Evolutionary conservation across 2,797 vertebrate genomes (phyloP), one percentile per base, ranked within the genome.

Genomic region (Astyanax mexicanus): DNA sequence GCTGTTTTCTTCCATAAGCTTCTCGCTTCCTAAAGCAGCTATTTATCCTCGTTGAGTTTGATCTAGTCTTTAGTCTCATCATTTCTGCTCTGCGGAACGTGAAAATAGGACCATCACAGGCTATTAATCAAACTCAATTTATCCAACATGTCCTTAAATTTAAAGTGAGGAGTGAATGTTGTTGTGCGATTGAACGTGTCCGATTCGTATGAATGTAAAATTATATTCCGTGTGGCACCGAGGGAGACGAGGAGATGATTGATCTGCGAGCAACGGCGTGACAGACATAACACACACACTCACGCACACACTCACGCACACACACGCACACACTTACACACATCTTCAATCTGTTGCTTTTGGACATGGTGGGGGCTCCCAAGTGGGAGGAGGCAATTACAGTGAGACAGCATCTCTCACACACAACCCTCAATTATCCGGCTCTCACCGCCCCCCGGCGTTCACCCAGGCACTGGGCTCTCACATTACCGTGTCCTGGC

Each of bases 381-480:
- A 35, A 66, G 66, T 74, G 71, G 69, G 60, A 49, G 44, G 27
- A 74, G 60, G 71, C 80, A 81, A 78, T 78, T 81, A 81, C 64
- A 57, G 80, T 27, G 51, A 77, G 66, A 81, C 72, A 76, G 62
- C 75, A 81, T 65, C 78, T 51, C 75, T 70, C 77, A 75, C 51
- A 81, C 57, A 78, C 71, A 74, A 73, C 79, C 74, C 65, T 77
- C 79, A 77, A 74, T 80, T 80, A 80, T 72, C 64, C 66, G 19
- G 57, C 77, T 35, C 35, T 42, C 74, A 60, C 60, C n/a, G n/a
- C n/a, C n/a, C n/a, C n/a, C n/a, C n/a, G n/a, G n/a, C n/a, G n/a
- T n/a, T n/a, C n/a, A n/a, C n/a, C n/a, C n/a, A 57, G 32, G 54
- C 27, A 57, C 32, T 38, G 29, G 3, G 40, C 45, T 57, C 68